Conservation (phyloP, 1,140 invertebrate species). For the Drosophila pallidifrons region DNA sequence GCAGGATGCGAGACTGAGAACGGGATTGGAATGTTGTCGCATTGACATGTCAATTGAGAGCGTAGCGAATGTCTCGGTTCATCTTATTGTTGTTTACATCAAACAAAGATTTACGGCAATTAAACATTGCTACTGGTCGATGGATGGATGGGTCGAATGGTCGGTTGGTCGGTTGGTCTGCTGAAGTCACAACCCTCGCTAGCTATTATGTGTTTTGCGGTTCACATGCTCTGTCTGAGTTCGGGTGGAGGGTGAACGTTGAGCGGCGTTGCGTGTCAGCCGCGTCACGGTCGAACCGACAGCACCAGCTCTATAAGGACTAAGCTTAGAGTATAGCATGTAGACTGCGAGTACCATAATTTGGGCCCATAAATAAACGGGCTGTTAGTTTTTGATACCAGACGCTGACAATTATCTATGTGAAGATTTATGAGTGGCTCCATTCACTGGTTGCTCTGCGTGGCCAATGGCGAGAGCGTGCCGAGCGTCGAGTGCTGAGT, state of each 20-base stretch:
- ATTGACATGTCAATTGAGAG: constrained; percentile 77
- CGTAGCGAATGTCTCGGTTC: constrained; percentile 62
- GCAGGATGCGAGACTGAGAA: constrained; percentile 18
- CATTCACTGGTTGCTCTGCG: constrained; percentile 40
- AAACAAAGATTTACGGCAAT: constrained; percentile 85
- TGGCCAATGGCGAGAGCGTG: constrained; percentile 63
- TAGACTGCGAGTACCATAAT: constrained; percentile 59
- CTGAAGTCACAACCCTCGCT: constrained; percentile 73
- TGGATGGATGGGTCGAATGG: neutral
- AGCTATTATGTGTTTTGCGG: constrained; percentile 78
- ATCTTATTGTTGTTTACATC: constrained; percentile 80
- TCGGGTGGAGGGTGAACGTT: constrained; percentile 8
- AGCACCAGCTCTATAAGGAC: constrained; percentile 34
- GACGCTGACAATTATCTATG: constrained; percentile 76
- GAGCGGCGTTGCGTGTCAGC: constrained; percentile 73
- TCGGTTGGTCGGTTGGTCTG: constrained; percentile 2
- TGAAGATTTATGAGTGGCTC: constrained; percentile 68
- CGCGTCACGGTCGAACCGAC: constrained; percentile 21
- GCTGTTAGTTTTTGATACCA: constrained; percentile 42
- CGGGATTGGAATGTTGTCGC: constrained; percentile 19
- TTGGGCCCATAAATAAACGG: constrained; percentile 76
- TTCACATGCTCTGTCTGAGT: constrained; percentile 66
- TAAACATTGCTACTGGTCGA: constrained; percentile 64
- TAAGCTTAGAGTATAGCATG: neutral
- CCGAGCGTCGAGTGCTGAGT: constrained; percentile 54